These are phyloP conservation scores for Macrophya annulata DNA, from an alignment of 2,888 invertebrate genomes.

Conservation along the genomic window DNA sequence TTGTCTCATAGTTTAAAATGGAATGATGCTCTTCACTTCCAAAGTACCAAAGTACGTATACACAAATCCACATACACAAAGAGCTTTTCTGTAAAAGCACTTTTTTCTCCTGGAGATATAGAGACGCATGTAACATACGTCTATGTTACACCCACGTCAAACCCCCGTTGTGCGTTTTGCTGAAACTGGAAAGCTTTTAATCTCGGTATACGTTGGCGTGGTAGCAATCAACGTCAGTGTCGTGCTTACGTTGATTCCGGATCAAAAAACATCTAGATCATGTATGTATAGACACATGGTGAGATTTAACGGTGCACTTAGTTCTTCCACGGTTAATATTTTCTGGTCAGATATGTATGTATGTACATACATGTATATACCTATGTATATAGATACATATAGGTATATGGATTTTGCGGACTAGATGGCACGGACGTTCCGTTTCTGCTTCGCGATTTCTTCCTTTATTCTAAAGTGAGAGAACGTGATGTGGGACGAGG, in stretches of 20 bases:
- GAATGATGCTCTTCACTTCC: conserved; percentile 20
- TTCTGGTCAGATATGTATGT: background rate
- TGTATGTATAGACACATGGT: too few relatives aligned
- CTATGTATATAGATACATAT: background rate
- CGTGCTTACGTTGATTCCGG: background rate
- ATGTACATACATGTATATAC: background rate
- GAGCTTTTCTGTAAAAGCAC: conserved; percentile 2
- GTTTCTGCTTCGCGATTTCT: background rate
- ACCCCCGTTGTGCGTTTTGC: background rate
- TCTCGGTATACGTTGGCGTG: background rate
- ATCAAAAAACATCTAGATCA: background rate
- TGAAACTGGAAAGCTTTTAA: conserved; percentile 21
- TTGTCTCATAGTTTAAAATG: conserved; percentile 9
- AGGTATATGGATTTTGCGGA: background rate
- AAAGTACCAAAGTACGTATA: conserved; percentile 4
- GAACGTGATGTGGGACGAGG: background rate
- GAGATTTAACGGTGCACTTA: background rate
- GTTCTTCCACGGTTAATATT: background rate
- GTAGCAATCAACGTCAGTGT: conserved; percentile 47
- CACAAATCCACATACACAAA: background rate
- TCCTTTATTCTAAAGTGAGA: background rate
- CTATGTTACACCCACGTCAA: background rate
- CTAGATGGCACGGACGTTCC: background rate
- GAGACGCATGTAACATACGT: background rate
- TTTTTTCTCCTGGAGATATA: background rate